These are phyloP conservation scores for Leptopilina drosophilae DNA, from an alignment of 2,888 invertebrate species.

Conservation along the genomic window DNA sequence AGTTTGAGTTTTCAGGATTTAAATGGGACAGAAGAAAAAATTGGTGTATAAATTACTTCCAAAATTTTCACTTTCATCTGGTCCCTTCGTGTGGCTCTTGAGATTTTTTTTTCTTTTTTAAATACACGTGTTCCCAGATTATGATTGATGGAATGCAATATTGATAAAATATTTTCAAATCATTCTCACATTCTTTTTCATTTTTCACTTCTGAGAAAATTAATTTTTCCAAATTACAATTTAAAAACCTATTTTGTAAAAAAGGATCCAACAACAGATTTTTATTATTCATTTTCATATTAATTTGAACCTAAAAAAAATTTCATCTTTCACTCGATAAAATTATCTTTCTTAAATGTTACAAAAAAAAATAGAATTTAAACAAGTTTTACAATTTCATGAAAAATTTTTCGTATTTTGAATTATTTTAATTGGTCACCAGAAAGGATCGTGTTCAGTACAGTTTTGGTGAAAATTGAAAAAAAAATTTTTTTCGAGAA, in stretches of 20 bases:
- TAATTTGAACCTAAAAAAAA: no score
- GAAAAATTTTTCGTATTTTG: not conserved
- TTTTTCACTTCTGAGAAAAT: not conserved
- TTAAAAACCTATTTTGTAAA: not conserved
- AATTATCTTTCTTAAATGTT: no score
- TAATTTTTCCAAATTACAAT: not conserved
- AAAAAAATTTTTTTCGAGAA: not conserved
- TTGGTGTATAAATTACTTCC: conserved; percentile 48
- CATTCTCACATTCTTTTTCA: not conserved
- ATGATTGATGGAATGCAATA: conserved; percentile 23
- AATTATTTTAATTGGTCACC: conserved; percentile 13
- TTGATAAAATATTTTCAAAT: conserved; percentile 12
- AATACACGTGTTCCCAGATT: conserved; percentile 36
- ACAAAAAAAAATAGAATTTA: no score
- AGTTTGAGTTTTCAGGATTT: conserved; percentile 4
- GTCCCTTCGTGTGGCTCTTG: conserved; percentile 70
- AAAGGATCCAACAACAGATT: no score
- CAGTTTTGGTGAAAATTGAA: conserved; percentile 1
- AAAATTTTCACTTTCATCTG: conserved; percentile 66
- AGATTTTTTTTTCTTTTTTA: conserved; percentile 1
- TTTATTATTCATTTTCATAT: no score
- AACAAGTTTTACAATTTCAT: not conserved
- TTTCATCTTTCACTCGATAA: no score
- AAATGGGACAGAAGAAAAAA: conserved; percentile 27
- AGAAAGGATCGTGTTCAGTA: conserved; percentile 18